Evolutionary conservation across 2,888 invertebrate species (phyloP), one percentile per base, ranked within the genome.

Genomic region (Eupithecia abbreviata): DNA sequence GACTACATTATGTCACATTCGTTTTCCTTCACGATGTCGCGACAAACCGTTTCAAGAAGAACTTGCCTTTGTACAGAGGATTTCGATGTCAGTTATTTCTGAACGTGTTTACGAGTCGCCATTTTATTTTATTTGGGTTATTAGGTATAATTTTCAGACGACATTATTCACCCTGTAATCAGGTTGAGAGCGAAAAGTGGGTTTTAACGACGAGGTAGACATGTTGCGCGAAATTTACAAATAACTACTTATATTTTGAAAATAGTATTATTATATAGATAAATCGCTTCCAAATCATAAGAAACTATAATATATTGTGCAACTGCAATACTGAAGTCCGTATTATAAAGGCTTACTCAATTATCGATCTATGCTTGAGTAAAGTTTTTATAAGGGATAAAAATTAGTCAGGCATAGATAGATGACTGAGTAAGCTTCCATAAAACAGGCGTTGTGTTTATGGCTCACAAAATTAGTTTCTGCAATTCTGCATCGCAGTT

Each of bases 71-170:
- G 72, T 72, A 72, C 72, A 75, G 73, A 69, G 73, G 78, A 78
- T 68, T 75, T 70, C 43, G 67, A 73, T 72, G 74, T 73, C 73
- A 69, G 71, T 73, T 77, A 73, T 71, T 73, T 74, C 55, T 55
- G 74, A 12, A 42, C 42, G 18, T 73, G 71, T 74, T 79, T 77
- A 77, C 74, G 79, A 79, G 49, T 76, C 68, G 65, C 75, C 41
- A 71, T 75, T 73, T 79, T 79, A 77, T 79, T 79, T 76, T 45
- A 77, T 77, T 79, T 42, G 30, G 79, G 78, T 79, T 74, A 76
- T 76, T 71, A 71, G 67, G 42, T 51, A 62, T 73, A 75, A 75
- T 71, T 42, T 65, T 73, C 65, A 77, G 70, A 77, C n/a, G 58
- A 75, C 74, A 68, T 76, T 74, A 79, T 74, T 67, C 71, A 51